Conservation (phyloP, 2,888 invertebrate species). For the Himalopsyche kuldschensis region DNA sequence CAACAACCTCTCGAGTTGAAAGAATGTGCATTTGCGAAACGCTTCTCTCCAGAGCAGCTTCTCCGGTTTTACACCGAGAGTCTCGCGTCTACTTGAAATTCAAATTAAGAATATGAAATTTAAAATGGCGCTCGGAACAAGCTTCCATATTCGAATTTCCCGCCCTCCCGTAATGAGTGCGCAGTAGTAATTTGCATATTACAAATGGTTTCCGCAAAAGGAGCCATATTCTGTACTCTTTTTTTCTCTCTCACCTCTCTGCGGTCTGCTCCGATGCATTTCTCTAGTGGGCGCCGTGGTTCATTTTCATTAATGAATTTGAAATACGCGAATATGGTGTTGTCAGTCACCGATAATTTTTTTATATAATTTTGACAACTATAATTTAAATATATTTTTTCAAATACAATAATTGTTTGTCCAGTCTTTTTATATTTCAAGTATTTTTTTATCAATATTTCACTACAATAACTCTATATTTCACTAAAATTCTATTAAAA, state of each 20-base stretch:
- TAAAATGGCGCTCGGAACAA: constrained; percentile 29
- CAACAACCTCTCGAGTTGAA: not conserved
- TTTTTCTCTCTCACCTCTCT: constrained; percentile 1
- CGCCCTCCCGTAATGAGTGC: constrained; percentile 33
- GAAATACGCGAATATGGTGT: not conserved
- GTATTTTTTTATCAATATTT: too few relatives aligned
- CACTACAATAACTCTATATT: too few relatives aligned
- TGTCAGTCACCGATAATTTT: not conserved
- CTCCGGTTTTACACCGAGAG: not conserved
- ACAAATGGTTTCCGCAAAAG: constrained; percentile 37
- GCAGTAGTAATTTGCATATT: constrained; percentile 38
- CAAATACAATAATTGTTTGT: too few relatives aligned
- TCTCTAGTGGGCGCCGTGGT: not conserved
- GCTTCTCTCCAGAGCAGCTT: not conserved
- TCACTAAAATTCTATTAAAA: too few relatives aligned
- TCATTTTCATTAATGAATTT: constrained; percentile 17
- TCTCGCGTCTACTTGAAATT: constrained; percentile 6
- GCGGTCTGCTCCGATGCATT: constrained; percentile 3
- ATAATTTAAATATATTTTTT: too few relatives aligned
- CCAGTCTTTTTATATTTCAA: too few relatives aligned
- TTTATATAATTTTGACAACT: not conserved
- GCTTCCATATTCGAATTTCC: constrained; percentile 22
- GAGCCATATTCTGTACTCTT: constrained; percentile 32
- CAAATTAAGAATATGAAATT: constrained; percentile 17
- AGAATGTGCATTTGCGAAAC: not conserved